These are phyloP conservation scores for Biston stratarius DNA, from an alignment of 2,888 invertebrate species.

Conservation along the genomic window DNA sequence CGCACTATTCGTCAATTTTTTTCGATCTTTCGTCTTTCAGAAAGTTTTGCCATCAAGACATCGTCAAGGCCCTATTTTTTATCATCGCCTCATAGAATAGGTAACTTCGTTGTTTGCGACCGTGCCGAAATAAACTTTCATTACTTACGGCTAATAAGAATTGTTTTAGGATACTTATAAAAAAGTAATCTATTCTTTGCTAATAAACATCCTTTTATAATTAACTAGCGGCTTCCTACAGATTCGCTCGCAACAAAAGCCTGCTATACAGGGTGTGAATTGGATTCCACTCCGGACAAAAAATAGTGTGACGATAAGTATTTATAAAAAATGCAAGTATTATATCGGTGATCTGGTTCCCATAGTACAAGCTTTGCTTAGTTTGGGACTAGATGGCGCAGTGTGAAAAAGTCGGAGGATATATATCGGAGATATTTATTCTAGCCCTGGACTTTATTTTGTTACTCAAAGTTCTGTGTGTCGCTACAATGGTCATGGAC, in stretches of 20 bases:
- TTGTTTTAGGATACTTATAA: background rate
- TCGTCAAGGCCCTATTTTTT: constrained; percentile 21
- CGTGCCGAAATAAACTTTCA: constrained; percentile 12
- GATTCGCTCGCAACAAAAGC: background rate
- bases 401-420: too few species aligned
- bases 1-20: constrained; percentile 3
- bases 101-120: constrained; percentile 20
- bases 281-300: too few species aligned
- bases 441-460: too few species aligned
- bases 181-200: background rate
- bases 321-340: too few species aligned
- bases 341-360: too few species aligned
- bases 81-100: background rate
- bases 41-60: constrained; percentile 30
- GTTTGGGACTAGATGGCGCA: too few species aligned
- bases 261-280: too few species aligned
- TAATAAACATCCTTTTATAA: background rate
- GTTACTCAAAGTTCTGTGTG: too few species aligned
- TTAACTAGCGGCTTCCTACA: background rate
- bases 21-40: constrained; percentile 9
- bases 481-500: too few species aligned
- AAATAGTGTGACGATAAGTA: too few species aligned
- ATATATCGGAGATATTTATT: too few species aligned
- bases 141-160: constrained; percentile 4
- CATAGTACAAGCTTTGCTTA: too few species aligned